Conservation (phyloP, 2,888 invertebrate genomes). For the Acrocera orbiculus region DNA sequence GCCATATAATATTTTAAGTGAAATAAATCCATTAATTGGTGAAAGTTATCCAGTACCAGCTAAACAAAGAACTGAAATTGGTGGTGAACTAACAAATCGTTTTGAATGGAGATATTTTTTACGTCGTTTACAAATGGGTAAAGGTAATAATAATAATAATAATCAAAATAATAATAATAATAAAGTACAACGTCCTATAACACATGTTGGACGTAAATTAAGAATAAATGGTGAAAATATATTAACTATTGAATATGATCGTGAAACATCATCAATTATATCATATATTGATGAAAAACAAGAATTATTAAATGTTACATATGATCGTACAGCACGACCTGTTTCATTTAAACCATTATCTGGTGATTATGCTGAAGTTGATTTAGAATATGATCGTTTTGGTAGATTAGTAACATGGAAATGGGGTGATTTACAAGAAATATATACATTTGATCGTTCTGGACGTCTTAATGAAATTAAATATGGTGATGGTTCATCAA, state of each 20-base stretch:
- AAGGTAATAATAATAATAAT: too few species aligned
- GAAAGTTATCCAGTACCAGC: slow-evolving; percentile 85
- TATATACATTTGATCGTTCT: slow-evolving; percentile 76
- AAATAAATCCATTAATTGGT: slow-evolving; percentile 69
- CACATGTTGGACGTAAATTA: slow-evolving; percentile 69
- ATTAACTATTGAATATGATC: slow-evolving; percentile 77
- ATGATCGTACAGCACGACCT: slow-evolving; percentile 68
- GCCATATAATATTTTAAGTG: slow-evolving; percentile 77
- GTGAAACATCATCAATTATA: slow-evolving; percentile 68
- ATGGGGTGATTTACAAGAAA: slow-evolving; percentile 82
- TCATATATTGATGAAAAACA: slow-evolving; percentile 77
- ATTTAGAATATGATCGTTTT: slow-evolving; percentile 80
- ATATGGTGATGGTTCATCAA: slow-evolving; percentile 77
- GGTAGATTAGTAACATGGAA: slow-evolving; percentile 79
- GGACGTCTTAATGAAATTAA: slow-evolving; percentile 79
- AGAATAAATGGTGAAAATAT: slow-evolving; percentile 84
- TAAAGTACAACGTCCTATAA: slow-evolving; percentile 38
- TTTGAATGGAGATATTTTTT: slow-evolving; percentile 94
- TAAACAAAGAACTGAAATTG: slow-evolving; percentile 75
- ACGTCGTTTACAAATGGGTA: slow-evolving; percentile 49
- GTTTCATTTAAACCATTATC: slow-evolving; percentile 72
- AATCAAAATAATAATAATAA: too few species aligned
- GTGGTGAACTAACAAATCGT: slow-evolving; percentile 76
- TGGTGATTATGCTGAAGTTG: slow-evolving; percentile 75
- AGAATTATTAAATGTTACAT: slow-evolving; percentile 70